These are phyloP conservation scores for Condylostylus longicornis DNA, from an alignment of 1,140 invertebrate species.

Conservation along the genomic window DNA sequence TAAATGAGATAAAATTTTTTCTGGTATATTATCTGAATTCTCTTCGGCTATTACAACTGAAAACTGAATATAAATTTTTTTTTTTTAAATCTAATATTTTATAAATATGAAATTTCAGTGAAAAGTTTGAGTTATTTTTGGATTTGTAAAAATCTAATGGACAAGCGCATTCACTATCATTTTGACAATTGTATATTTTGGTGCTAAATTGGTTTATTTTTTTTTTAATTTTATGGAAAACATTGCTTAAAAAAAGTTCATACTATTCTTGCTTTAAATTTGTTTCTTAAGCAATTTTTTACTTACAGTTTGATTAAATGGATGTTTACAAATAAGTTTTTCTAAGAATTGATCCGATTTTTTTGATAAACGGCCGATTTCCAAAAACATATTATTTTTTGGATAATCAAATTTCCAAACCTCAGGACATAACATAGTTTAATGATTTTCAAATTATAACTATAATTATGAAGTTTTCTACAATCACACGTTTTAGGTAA, in stretches of 20 bases:
- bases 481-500: too few relatives aligned
- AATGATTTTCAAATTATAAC: conserved; percentile 1
- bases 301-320: conserved; percentile 39
- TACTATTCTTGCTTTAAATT: background rate
- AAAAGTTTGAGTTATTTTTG: background rate
- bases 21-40: background rate
- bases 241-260: conserved; percentile 1
- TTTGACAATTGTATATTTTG: too few relatives aligned
- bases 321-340: conserved; percentile 26
- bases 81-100: conserved; percentile 3
- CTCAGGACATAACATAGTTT: conserved; percentile 38
- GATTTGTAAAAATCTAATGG: background rate
- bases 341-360: conserved; percentile 9
- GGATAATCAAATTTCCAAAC: conserved; percentile 37
- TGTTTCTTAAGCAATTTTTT: background rate
- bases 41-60: conserved; percentile 2
- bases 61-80: conserved; percentile 4
- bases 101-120: conserved; percentile 1
- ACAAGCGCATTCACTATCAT: too few relatives aligned
- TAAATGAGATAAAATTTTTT: conserved; percentile 13
- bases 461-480: too few relatives aligned
- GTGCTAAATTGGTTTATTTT: too few relatives aligned
- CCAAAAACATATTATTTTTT: conserved; percentile 21
- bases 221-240: too few relatives aligned
- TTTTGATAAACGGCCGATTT: conserved; percentile 15